A percentile compares a stretch with the other conserved stretches of the same genome.
phyloP scores from a whole-genome alignment of 2,888 invertebrate species.

The Conistra vaccinii region DNA sequence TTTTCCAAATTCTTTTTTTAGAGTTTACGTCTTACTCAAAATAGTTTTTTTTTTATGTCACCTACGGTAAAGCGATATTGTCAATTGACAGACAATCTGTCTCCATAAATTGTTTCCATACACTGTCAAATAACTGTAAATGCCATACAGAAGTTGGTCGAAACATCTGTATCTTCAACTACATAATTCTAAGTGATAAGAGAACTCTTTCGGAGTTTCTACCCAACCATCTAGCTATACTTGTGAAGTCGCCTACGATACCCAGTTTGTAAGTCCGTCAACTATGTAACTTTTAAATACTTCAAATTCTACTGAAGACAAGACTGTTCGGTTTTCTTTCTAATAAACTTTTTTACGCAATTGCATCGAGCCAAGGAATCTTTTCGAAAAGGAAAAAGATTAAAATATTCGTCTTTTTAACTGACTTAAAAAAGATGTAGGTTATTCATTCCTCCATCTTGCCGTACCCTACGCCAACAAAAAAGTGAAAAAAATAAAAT shows the following conservation, averaged over 20 bases:
- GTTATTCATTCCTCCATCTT: background rate
- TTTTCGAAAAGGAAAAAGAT: constrained; percentile 6
- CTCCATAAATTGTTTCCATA: constrained; percentile 16
- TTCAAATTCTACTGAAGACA: constrained; percentile 26
- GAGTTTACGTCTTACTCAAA: too few relatives aligned
- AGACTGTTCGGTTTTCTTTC: constrained; percentile 12
- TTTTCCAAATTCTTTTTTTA: background rate
- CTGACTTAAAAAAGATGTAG: background rate
- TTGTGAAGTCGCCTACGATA: background rate
- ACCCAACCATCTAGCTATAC: constrained; percentile 19
- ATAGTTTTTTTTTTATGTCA: too few relatives aligned
- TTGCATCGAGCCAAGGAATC: background rate
- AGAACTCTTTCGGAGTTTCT: constrained; percentile 23
- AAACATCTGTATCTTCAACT: constrained; percentile 20
- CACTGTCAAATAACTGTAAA: background rate
- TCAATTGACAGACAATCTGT: background rate
- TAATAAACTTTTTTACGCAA: constrained; percentile 13
- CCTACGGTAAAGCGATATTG: background rate
- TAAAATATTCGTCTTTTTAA: background rate
- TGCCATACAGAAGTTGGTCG: constrained; percentile 11
- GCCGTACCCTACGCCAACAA: too few relatives aligned
- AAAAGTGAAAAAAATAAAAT: too few relatives aligned
- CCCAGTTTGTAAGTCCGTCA: constrained; percentile 20
- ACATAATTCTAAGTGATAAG: constrained; percentile 27
- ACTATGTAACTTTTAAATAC: constrained; percentile 38